Base-by-base conservation (phyloP, 2,797 vertebrate genomes). In the Coregonus suidteri region DNA sequence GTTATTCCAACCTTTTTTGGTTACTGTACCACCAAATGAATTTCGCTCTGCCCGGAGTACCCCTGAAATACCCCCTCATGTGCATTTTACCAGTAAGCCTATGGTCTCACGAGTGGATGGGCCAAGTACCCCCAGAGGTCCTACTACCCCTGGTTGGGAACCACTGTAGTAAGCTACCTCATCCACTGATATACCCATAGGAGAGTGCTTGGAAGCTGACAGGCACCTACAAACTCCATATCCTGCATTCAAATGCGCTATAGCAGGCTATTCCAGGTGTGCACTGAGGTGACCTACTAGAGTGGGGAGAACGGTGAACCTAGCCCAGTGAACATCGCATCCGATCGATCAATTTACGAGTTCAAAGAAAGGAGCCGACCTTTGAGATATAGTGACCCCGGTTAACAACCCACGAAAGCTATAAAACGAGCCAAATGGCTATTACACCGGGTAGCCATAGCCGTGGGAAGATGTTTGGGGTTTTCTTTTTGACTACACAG, bases 381-480 rank as follows among this genome's bases (percentile, higher is more conserved):
- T 16, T 34, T 70, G 18, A 70, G 68, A 41, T n/a, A 47, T 70
- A 37, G 14, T 31, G 41, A 71, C 41, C 15, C 18, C 51, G 1
- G 47, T 54, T 53, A 13, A 72, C 13, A 14, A 54, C 5, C 70
- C 13, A 18, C 47, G 67, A 13, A 13, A 34, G 25, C 11, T 4
- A 71, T n/a, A 15, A 30, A 51, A n/a, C 51, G 13, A 20, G n/a
- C 18, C 18, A 37, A 71, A n/a, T 51, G 18, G 13, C 79, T 52
- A 1, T 81, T 78, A 62, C 59, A 25, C 6, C 59, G n/a, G 59
- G 0, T 81, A 81, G 53, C 87, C 87, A 83, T 86, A 88, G 87
- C 41, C 9, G 11, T 47, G 41, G 41, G 41, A 47, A 47, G 9
- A 13, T 47, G 41, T 47, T 47, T 47, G 41, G 41, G 41, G 2